These are phyloP conservation scores for Exaiptasia diaphana DNA, from an alignment of 64 coral and sea anemone genomes.

Conservation along the genomic window DNA sequence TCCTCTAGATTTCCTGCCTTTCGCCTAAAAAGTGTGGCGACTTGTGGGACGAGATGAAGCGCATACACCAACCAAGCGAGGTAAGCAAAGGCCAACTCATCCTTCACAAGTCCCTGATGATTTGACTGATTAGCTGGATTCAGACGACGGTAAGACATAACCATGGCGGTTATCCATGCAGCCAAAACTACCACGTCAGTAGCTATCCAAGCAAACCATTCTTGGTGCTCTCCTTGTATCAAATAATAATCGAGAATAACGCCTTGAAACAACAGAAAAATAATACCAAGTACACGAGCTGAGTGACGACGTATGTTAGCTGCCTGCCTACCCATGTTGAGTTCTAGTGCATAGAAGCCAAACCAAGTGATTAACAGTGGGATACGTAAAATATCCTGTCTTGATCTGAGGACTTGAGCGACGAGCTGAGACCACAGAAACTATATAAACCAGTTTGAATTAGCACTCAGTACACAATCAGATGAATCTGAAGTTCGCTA, in stretches of 20 bases:
- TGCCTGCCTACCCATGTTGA: constrained; percentile 40
- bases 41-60: constrained; percentile 79
- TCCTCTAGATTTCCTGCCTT: constrained; percentile 50
- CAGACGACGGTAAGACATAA: constrained; percentile 48
- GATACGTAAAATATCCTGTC: too few relatives aligned
- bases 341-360: too few relatives aligned
- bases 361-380: too few relatives aligned
- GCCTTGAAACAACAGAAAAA: constrained; percentile 59
- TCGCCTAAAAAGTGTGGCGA: constrained; percentile 65
- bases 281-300: constrained; percentile 45
- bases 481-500: too few relatives aligned
- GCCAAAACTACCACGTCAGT: constrained; percentile 50
- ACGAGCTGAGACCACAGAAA: too few relatives aligned
- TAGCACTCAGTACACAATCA: too few relatives aligned
- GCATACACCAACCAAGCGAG: constrained; percentile 85
- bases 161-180: constrained; percentile 69
- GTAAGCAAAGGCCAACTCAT: constrained; percentile 70
- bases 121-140: neutral
- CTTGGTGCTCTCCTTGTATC: constrained; percentile 15
- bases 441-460: too few relatives aligned
- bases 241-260: constrained; percentile 68
- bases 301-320: constrained; percentile 41
- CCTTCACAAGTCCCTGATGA: constrained; percentile 14
- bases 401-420: too few relatives aligned
- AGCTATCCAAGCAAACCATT: constrained; percentile 61